Evolutionary conservation across 2,797 vertebrate genomes (phyloP).

Genomic region (Scolopax rusticola): DNA sequence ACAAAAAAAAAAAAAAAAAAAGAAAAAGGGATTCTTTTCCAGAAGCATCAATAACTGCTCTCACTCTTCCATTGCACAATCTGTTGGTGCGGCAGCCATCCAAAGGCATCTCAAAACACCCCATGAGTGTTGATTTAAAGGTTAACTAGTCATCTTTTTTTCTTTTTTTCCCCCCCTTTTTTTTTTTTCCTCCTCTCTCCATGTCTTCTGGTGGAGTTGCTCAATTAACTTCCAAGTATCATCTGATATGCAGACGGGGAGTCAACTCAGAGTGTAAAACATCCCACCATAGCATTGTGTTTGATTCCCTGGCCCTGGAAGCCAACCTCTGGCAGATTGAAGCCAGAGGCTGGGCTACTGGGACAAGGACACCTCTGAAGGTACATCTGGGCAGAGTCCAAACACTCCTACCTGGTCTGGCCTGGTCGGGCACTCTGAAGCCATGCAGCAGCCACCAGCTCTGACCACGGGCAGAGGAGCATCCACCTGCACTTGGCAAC

Average conservation of each 20-base stretch:
- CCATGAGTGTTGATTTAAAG: constrained; percentile 53
- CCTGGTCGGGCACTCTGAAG: rapidly evolving
- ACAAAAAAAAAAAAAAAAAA: background rate
- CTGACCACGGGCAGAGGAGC: background rate
- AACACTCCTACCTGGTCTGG: background rate
- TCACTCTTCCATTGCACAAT: constrained; percentile 53
- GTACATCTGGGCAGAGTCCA: background rate
- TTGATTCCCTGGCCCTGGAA: background rate
- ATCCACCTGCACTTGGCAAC: background rate
- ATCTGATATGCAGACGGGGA: background rate
- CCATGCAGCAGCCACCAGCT: rapidly evolving
- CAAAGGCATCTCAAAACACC: constrained; percentile 54
- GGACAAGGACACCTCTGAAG: background rate
- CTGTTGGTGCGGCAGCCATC: constrained; percentile 47
- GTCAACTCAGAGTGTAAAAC: background rate
- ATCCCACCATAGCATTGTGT: background rate
- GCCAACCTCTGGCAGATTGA: background rate
- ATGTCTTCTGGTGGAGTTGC: background rate
- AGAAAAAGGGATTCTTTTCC: background rate
- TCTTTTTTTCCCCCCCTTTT: background rate
- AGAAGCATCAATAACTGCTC: constrained; percentile 50
- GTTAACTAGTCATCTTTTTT: constrained; percentile 21
- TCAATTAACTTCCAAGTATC: constrained; percentile 29
- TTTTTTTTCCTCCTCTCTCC: background rate
- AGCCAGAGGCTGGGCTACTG: rapidly evolving